Evolutionary conservation across 2,113 vertebrate genomes (phyloP), one percentile per base, ranked within the genome.

Genomic region (Sarotherodon lohbergeri): DNA sequence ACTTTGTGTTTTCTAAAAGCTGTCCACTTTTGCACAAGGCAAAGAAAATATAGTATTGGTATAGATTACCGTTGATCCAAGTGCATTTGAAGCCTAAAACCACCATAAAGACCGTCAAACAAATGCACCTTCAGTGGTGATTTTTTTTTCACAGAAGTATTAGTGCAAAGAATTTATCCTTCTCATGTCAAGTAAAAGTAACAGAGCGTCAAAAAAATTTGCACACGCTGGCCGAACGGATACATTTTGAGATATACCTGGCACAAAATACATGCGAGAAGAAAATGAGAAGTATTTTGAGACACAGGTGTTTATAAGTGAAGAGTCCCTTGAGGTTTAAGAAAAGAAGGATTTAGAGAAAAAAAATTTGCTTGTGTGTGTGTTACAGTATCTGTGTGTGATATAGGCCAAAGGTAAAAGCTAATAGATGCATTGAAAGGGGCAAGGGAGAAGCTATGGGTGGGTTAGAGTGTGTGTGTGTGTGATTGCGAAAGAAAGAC

Each of bases 191-290:
- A 86, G 41, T 81, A 90, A 89, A 48, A 81, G 68, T 82, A 56
- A 66, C 46, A 9, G 52, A 81, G 59, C 54, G 79, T 86, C 79
- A 55, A 41, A 90, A 54, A 59, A 7, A 71, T 63, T 79, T 86
- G 81, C 55, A 81, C 50, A 88, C 59, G 54, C 56, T 80, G 82
- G 57, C 11, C 86, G 50, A 89, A 91, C 92, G 89, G 93, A 83
- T 91, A 90, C 92, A 95, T 95, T 93, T 88, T 91, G 79, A 89
- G 36, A 79, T 76, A 29, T 68, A 73, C 61, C 59, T 1, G 6
- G 19, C 24, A 43, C 9, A 83, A 82, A 91, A 87, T 81, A 84
- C 88, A 86, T 76, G 84, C 54, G 48, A 82, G 84, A 82, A 89
- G 63, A 85, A 57, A 84, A 82, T 12, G 86, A 83, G 81, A 73